Conservation (phyloP, 1,140 invertebrate species). For the Camponotus pennsylvanicus region DNA sequence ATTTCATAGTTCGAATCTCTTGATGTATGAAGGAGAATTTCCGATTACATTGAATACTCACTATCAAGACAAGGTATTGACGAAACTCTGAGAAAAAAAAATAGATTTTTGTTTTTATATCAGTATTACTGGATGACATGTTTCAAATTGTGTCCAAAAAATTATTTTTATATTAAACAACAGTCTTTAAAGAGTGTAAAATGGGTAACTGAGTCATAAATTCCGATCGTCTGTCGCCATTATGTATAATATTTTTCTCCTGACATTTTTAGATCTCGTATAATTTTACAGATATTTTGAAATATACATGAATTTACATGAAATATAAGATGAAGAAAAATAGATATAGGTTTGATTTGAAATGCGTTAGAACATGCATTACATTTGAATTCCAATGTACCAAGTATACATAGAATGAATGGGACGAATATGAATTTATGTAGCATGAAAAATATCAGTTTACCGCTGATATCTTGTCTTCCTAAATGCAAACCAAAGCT, state of each 20-base stretch:
- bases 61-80: conserved; percentile 12
- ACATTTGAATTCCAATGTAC: not conserved
- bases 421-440: not conserved
- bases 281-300: not conserved
- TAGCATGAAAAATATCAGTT: not conserved
- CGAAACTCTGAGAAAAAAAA: not conserved
- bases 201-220: not conserved
- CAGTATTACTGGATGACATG: too few species aligned
- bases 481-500: conserved; percentile 63
- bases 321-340: not conserved
- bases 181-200: not conserved
- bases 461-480: conserved; percentile 16
- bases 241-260: not conserved
- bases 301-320: not conserved
- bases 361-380: not conserved
- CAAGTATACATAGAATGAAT: not conserved
- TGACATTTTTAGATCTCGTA: not conserved
- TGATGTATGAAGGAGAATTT: not conserved
- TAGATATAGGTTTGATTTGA: not conserved
- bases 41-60: conserved; percentile 21
- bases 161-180: not conserved
- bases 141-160: not conserved
- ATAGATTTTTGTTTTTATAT: conserved; percentile 1
- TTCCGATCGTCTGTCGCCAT: not conserved
- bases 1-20: not conserved